Evolutionary conservation across 2,888 invertebrate species (phyloP).

Genomic region (Drosophila ustulata): DNA sequence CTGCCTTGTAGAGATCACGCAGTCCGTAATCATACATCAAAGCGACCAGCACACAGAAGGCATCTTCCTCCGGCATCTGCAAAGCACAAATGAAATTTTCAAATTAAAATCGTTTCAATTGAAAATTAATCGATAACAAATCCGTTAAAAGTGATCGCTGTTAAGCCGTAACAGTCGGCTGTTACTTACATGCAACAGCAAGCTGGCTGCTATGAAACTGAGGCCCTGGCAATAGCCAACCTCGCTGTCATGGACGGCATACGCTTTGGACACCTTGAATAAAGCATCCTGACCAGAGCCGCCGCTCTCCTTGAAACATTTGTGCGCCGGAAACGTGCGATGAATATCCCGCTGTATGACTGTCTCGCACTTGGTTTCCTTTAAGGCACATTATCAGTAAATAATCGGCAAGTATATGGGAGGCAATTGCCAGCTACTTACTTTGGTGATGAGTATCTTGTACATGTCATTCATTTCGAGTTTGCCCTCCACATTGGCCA

Average conservation of each 20-base stretch:
- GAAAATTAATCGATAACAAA: not conserved
- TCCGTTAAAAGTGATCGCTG: not conserved
- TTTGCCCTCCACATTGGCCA: constrained; percentile 94
- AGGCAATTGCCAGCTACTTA: constrained; percentile 86
- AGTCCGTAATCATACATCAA: constrained; percentile 98
- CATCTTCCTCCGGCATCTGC: constrained; percentile 99
- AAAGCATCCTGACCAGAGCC: constrained; percentile 98
- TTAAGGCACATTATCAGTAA: constrained; percentile 1
- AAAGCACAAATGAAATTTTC: not conserved
- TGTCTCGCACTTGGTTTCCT: constrained; percentile 98
- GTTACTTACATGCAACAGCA: constrained; percentile 95
- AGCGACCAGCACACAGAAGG: constrained; percentile 97
- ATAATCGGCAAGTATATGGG: not conserved
- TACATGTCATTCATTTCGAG: constrained; percentile 96
- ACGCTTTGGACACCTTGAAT: constrained; percentile 97
- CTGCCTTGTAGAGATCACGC: constrained; percentile 97
- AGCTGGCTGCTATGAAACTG: constrained; percentile 98
- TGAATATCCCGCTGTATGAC: constrained; percentile 98
- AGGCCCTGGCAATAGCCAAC: constrained; percentile 99
- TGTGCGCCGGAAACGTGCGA: constrained; percentile 99
- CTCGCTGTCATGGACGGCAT: constrained; percentile 98
- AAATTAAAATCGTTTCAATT: not conserved
- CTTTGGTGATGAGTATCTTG: constrained; percentile 93
- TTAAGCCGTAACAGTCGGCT: not conserved
- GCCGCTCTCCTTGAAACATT: constrained; percentile 97